These are phyloP conservation scores for Zenarchopterus dispar DNA, from an alignment of 2,797 vertebrate genomes.

Conservation along the genomic window DNA sequence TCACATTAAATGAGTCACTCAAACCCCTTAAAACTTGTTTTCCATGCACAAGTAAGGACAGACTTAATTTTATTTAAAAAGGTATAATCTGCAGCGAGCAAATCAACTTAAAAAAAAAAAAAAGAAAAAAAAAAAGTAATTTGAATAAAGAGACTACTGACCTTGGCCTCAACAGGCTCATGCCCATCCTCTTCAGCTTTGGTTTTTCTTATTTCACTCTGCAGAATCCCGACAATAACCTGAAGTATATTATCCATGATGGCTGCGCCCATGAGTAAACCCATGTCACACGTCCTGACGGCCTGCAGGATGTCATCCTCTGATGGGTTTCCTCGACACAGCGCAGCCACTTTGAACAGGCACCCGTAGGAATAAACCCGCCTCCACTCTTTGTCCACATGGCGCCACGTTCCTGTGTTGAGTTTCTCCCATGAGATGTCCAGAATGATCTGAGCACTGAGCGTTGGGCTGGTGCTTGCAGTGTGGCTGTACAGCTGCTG, in stretches of 20 bases:
- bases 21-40: not conserved
- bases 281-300: conserved; percentile 88
- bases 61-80: not conserved
- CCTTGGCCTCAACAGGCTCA: conserved; percentile 77
- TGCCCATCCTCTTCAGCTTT: conserved; percentile 22
- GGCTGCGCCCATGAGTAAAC: conserved; percentile 88
- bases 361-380: conserved; percentile 88
- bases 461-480: conserved; percentile 29
- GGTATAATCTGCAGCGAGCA: not conserved
- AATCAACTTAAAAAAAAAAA: not conserved
- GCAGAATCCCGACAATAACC: conserved; percentile 78
- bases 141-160: conserved; percentile 32
- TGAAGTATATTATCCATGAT: conserved; percentile 85
- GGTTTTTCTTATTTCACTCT: conserved; percentile 62
- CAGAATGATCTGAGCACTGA: conserved; percentile 80
- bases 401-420: conserved; percentile 88
- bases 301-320: conserved; percentile 65
- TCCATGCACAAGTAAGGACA: too few species aligned
- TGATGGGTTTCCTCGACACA: conserved; percentile 70
- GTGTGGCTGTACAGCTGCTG: conserved; percentile 73
- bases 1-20: not conserved
- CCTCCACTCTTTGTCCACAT: conserved; percentile 90
- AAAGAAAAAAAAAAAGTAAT: not conserved
- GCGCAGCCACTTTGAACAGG: conserved; percentile 85
- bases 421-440: conserved; percentile 93